Conservation (phyloP, 2,113 vertebrate species). For the Sinocyclocheilus anophthalmus region DNA sequence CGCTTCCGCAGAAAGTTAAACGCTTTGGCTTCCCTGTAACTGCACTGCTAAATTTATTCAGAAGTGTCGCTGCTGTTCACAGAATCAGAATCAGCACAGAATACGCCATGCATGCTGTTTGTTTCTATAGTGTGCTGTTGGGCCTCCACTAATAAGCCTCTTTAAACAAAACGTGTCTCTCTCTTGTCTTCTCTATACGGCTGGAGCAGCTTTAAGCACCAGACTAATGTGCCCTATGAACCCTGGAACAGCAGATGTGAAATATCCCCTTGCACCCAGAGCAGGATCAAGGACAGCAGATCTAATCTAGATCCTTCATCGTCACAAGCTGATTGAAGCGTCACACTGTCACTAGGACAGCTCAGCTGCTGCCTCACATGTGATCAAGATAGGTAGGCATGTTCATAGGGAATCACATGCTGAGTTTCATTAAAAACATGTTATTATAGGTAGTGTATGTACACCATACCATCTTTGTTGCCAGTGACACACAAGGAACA, state of each 20-base stretch:
- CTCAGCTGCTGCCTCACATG: neutral
- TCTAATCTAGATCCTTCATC: neutral
- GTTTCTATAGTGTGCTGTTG: neutral
- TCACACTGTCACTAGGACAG: neutral
- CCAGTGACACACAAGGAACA: neutral
- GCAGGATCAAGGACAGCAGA: slow-evolving; percentile 10
- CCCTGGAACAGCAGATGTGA: slow-evolving; percentile 11
- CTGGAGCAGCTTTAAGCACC: neutral
- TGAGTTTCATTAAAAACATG: neutral
- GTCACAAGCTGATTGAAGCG: slow-evolving; percentile 10
- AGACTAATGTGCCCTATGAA: slow-evolving; percentile 34
- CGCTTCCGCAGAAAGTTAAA: neutral
- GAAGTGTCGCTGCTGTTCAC: neutral
- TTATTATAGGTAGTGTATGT: no score
- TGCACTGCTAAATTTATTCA: neutral
- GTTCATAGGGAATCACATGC: neutral
- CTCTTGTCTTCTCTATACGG: neutral
- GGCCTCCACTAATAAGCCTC: slow-evolving; percentile 1
- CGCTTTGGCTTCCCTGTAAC: neutral
- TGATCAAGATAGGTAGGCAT: neutral
- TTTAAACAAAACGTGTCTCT: neutral
- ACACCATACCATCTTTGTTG: neutral
- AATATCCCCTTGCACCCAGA: neutral
- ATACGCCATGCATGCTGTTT: neutral
- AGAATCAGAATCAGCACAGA: neutral